These are phyloP conservation scores for Neosilurus hyrtlii DNA, from an alignment of 2,797 vertebrate species.

Conservation along the genomic window DNA sequence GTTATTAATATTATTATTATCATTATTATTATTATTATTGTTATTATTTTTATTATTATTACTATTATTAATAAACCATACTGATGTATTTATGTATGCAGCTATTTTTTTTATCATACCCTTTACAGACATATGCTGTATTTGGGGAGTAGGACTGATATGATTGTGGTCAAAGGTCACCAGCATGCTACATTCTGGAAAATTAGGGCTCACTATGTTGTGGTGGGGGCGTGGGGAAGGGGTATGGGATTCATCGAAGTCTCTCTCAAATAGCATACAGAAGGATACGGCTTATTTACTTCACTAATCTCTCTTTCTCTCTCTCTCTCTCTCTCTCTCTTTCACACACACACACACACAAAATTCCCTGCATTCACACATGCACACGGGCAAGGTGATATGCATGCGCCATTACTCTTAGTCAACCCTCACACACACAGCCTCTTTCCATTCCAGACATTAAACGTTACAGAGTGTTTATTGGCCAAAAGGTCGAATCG, in stretches of 20 bases:
- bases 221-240: neutral
- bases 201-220: conserved; percentile 10
- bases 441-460: conserved; percentile 26
- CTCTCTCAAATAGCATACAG: conserved; percentile 56
- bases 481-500: conserved; percentile 18
- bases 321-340: conserved; percentile 23
- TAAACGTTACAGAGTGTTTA: conserved; percentile 52
- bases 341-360: conserved; percentile 43
- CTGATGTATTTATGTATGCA: neutral
- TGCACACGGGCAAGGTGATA: conserved; percentile 47
- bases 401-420: conserved; percentile 42
- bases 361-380: conserved; percentile 33
- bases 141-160: neutral
- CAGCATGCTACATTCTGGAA: neutral
- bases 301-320: conserved; percentile 61
- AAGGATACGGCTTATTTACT: conserved; percentile 64
- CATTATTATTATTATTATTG: no score
- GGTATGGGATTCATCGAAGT: conserved; percentile 60
- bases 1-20: no score
- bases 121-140: neutral
- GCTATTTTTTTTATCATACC: neutral
- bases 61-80: neutral
- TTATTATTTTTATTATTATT: no score
- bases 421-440: conserved; percentile 27
- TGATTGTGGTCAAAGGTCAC: conserved; percentile 11